Conservation (phyloP, 30 jellyfish, hydroid and myxozoan genomes). For the Pseudorhiza aurosa region DNA sequence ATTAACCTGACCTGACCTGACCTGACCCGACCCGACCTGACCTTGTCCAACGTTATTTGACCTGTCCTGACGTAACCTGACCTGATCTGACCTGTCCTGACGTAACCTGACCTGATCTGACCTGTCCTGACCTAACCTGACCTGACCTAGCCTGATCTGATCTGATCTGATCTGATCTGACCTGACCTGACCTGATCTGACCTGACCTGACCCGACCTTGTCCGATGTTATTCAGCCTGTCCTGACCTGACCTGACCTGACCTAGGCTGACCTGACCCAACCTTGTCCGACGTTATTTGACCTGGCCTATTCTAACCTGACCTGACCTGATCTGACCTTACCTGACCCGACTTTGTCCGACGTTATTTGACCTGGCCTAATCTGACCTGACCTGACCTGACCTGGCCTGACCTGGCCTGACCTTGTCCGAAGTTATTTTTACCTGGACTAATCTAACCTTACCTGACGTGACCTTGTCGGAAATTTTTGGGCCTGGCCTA, state of each 20-base stretch:
- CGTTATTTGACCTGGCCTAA: background rate
- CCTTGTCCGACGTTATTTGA: background rate
- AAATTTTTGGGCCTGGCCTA: background rate
- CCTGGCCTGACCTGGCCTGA: background rate
- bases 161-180: background rate
- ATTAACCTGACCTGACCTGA: no score
- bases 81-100: no score
- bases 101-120: no score
- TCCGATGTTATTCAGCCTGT: no score
- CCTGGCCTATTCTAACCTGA: background rate
- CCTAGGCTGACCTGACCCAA: background rate
- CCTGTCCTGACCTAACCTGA: no score
- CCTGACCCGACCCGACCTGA: no score
- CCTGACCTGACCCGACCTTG: no score
- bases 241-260: background rate
- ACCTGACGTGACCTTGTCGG: background rate
- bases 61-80: no score
- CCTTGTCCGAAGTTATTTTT: no score
- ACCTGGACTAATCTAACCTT: background rate
- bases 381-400: background rate
- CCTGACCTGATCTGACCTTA: background rate
- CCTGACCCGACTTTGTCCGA: background rate
- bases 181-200: background rate
- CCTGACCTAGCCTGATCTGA: no score
- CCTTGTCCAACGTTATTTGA: no score